Conservation (phyloP, 2,888 invertebrate genomes). For the Leptinotarsa peninsularis region DNA sequence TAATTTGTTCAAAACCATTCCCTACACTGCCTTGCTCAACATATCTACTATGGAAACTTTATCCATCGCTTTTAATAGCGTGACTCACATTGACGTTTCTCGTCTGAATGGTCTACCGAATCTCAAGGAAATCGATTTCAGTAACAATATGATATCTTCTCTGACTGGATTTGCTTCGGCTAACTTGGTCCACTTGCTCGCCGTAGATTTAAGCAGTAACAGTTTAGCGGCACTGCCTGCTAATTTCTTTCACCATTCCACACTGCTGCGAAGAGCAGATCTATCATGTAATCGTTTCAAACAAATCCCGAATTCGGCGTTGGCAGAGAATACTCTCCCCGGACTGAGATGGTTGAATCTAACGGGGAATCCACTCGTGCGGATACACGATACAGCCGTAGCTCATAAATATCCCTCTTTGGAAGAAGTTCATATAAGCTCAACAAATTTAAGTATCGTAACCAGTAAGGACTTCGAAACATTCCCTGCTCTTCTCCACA, state of each 20-base stretch:
- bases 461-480: conserved; percentile 88
- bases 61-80: conserved; percentile 76
- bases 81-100: conserved; percentile 80
- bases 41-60: conserved; percentile 80
- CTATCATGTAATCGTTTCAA: conserved; percentile 83
- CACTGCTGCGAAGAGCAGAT: conserved; percentile 79
- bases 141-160: conserved; percentile 80
- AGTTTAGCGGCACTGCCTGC: conserved; percentile 80
- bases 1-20: conserved; percentile 81
- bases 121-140: conserved; percentile 79
- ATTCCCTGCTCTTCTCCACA: conserved; percentile 81
- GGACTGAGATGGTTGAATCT: conserved; percentile 82
- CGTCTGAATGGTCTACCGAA: conserved; percentile 81
- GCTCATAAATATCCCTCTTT: conserved; percentile 80
- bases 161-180: conserved; percentile 82
- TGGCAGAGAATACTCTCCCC: conserved; percentile 80
- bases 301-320: conserved; percentile 81
- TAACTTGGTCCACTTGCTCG: conserved; percentile 78
- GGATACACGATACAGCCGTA: conserved; percentile 79
- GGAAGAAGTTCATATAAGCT: conserved; percentile 81
- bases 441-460: conserved; percentile 84
- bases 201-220: conserved; percentile 83
- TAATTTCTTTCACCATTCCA: conserved; percentile 83
- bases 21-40: conserved; percentile 83
- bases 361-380: conserved; percentile 83